A percentile compares a stretch with the other conserved stretches of the same genome.
These are phyloP conservation scores for Spilosoma lubricipeda DNA, from an alignment of 2,888 invertebrate genomes.

Conservation along the genomic window DNA sequence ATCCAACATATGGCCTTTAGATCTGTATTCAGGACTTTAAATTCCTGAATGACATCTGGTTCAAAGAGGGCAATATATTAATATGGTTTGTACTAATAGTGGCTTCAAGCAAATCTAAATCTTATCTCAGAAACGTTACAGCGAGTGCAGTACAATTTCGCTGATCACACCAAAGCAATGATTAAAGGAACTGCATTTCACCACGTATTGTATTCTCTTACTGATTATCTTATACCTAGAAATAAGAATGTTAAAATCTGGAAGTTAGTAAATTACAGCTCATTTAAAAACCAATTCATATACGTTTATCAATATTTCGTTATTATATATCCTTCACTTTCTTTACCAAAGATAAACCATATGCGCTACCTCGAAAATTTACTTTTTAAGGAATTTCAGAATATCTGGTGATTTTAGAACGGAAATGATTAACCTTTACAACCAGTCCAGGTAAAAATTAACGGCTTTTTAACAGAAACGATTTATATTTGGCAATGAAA, in stretches of 20 bases:
- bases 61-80: not conserved
- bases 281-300: not conserved
- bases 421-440: not conserved
- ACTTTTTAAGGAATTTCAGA: not conserved
- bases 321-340: not conserved
- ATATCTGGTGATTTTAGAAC: not conserved
- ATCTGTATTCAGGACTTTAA: not conserved
- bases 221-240: too few species aligned
- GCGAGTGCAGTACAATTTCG: slow-evolving; percentile 1
- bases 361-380: not conserved
- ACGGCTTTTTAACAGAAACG: not conserved
- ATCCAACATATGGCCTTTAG: not conserved
- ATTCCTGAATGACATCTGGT: not conserved
- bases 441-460: not conserved
- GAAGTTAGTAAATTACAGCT: not conserved
- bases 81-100: not conserved
- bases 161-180: slow-evolving; percentile 1
- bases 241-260: not conserved
- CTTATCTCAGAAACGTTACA: not conserved
- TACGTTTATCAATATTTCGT: not conserved
- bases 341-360: slow-evolving; percentile 4
- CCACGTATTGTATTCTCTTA: not conserved
- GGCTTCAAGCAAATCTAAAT: not conserved
- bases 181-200: slow-evolving; percentile 1
- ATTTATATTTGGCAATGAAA: slow-evolving; percentile 4